Conservation (phyloP, 2,113 vertebrate species). For the Brachypteracias leptosomus region DNA sequence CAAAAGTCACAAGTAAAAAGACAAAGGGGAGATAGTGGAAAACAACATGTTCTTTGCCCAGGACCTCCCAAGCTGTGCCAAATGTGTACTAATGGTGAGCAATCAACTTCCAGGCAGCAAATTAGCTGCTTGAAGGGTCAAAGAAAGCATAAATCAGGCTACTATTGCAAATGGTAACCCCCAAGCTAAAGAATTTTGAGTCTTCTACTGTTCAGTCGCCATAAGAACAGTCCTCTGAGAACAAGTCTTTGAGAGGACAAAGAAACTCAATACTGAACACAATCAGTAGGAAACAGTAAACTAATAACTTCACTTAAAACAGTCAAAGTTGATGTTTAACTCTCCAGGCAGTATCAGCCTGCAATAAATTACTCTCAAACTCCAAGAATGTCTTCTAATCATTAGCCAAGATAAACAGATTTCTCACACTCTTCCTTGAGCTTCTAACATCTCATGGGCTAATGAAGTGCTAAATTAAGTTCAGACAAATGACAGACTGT, state of each 20-base stretch:
- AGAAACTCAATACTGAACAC: not conserved
- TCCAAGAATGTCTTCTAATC: slow-evolving; percentile 40
- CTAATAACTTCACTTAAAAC: slow-evolving; percentile 19
- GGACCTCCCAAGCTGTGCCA: not conserved
- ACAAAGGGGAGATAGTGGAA: not conserved
- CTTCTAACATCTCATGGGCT: slow-evolving; percentile 50
- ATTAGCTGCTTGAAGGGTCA: not conserved
- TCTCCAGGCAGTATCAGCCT: slow-evolving; percentile 32
- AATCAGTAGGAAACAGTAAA: slow-evolving; percentile 10
- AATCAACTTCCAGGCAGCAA: not conserved
- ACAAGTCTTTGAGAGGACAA: not conserved
- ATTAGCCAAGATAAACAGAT: slow-evolving; percentile 40
- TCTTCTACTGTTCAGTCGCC: not conserved
- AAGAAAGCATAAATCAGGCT: not conserved
- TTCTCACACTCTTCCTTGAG: slow-evolving; percentile 34
- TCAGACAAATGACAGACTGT: slow-evolving; percentile 12
- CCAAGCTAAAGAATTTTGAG: not conserved
- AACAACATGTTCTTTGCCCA: not conserved
- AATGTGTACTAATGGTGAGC: not conserved
- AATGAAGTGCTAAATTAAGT: slow-evolving; percentile 72
- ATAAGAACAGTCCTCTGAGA: not conserved
- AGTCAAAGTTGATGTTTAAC: slow-evolving; percentile 51
- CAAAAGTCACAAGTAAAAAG: not conserved
- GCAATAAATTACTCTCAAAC: slow-evolving; percentile 42
- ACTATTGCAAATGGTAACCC: not conserved